These are phyloP conservation scores for Crocodylus rhombifer DNA, from an alignment of 2,797 vertebrate genomes.

Conservation along the genomic window DNA sequence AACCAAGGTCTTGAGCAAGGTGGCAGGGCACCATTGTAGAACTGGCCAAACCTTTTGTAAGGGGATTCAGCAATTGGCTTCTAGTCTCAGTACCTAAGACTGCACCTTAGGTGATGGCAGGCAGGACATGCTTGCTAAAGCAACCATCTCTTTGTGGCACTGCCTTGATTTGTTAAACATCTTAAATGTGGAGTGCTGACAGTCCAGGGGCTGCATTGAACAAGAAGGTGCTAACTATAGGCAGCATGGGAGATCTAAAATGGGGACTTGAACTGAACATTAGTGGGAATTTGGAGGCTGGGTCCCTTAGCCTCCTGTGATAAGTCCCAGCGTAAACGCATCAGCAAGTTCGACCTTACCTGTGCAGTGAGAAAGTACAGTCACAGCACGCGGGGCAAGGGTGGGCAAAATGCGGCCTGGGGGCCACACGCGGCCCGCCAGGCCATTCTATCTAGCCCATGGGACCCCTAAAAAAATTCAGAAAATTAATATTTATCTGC, in stretches of 20 bases:
- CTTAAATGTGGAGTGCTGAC: not conserved
- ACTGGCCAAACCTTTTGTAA: not conserved
- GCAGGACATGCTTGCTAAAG: not conserved
- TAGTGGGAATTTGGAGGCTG: not conserved
- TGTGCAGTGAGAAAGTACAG: not conserved
- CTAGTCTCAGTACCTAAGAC: not conserved
- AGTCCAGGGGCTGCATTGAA: not conserved
- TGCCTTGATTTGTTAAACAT: not conserved
- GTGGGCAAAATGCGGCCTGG: no score
- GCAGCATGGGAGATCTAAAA: not conserved
- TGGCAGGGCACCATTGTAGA: not conserved
- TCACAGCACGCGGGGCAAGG: not conserved
- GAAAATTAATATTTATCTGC: no score
- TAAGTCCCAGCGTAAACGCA: not conserved
- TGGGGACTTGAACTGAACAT: not conserved
- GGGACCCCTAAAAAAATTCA: no score
- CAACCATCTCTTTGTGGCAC: not conserved
- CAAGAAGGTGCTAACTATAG: not conserved
- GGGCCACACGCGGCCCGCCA: no score
- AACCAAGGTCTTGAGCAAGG: no score
- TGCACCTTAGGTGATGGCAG: rapidly evolving
- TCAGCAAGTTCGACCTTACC: not conserved
- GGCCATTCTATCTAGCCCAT: no score
- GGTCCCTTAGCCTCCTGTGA: rapidly evolving
- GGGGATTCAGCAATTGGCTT: not conserved